Evolutionary conservation across 1,140 invertebrate species (phyloP), one percentile per base, ranked within the genome.

Genomic region (Brachionus angularis): DNA sequence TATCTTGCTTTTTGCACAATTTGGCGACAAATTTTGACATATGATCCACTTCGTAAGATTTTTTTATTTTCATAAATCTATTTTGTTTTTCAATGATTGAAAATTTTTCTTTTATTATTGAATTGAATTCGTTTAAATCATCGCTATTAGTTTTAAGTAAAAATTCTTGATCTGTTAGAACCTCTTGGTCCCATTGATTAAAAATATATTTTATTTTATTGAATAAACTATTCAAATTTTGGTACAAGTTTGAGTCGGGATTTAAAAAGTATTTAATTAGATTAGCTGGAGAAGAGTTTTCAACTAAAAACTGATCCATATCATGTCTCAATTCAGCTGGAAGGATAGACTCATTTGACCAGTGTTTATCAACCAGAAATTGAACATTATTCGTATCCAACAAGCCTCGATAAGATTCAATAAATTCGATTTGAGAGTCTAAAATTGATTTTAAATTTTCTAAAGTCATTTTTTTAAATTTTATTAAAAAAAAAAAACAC

Each of bases 21-120:
- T 7, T 67, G 5, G 29, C 62, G 8, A 67, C 62, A 67, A 67
- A 67, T 47, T 67, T 67, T 14, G 62, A 67, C 62, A 67, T 67
- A 25, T 47, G 39, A 33, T 67, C 62, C 1, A 67, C 62, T 31
- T 67, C 62, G 31, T 67, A 67, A 23, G 42, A 29, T 14, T 67
- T 67, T 47, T 67, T 67, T 8, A 47, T 8, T 5, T 67, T 67
- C 62, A 67, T 67, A 31, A 67, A 67, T 27, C 62, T 14, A 50
- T 67, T 67, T 47, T 67, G 62, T 47, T 67, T 67, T 27, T 47
- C 29, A 29, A 67, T 31, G 8, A 44, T 36, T 44, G 42, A 29
- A 50, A 67, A 67, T 14, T 67, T 67, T 31, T 67, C 62, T 21
- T 67, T 23, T 10, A 67, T 21, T 14, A 29, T 36, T 67, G 46